These are phyloP conservation scores for Dasypogon diadema DNA, from an alignment of 2,888 invertebrate species.

Conservation along the genomic window DNA sequence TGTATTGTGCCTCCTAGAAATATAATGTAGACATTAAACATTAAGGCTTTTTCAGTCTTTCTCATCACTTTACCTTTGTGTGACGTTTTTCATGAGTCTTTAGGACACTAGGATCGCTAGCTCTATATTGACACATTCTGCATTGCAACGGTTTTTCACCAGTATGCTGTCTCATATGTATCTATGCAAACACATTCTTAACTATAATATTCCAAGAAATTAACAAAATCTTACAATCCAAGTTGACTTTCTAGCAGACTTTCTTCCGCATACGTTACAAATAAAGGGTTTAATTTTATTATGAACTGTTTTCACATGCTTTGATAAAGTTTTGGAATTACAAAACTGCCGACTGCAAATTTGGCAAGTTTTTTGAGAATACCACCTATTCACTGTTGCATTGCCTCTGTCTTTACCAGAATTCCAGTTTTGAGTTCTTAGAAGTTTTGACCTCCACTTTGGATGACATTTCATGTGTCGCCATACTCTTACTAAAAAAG, in stretches of 20 bases:
- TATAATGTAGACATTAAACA: too few species aligned
- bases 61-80: constrained; percentile 63
- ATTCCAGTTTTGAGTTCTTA: constrained; percentile 57
- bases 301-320: constrained; percentile 80
- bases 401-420: constrained; percentile 54
- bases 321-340: constrained; percentile 76
- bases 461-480: constrained; percentile 76
- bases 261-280: constrained; percentile 81
- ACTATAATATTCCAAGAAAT: neutral
- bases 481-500: constrained; percentile 70
- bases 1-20: constrained; percentile 71
- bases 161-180: constrained; percentile 82
- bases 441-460: constrained; percentile 64
- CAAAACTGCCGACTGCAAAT: constrained; percentile 78
- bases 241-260: constrained; percentile 79
- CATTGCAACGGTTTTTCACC: constrained; percentile 84
- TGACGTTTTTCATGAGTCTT: constrained; percentile 76
- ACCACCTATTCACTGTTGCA: constrained; percentile 66
- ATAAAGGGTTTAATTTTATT: constrained; percentile 79
- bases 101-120: constrained; percentile 82
- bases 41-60: too few species aligned
- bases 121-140: constrained; percentile 76
- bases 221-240: constrained; percentile 69
- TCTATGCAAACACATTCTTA: too few species aligned
- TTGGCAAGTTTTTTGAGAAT: constrained; percentile 75